Conservation (phyloP, 2,888 invertebrate species). For the Stenolophus ochropezus region DNA sequence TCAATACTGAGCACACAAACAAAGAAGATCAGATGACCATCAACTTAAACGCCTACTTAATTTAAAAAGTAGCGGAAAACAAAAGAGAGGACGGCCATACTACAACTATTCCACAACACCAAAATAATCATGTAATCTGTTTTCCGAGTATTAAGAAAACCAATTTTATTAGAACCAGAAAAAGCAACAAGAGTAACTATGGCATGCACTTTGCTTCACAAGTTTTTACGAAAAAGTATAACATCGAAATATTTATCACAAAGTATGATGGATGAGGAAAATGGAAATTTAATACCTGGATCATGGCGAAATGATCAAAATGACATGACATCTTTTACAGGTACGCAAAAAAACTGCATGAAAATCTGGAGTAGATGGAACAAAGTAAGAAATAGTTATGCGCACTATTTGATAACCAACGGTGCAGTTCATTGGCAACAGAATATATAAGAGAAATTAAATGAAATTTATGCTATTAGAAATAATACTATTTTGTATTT, state of each 20-base stretch:
- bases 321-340: too few species aligned
- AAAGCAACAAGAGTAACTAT: neutral
- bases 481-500: neutral
- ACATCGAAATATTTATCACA: slow-evolving; percentile 62
- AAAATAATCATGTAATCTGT: slow-evolving; percentile 50
- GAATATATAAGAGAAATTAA: too few species aligned
- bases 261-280: slow-evolving; percentile 61
- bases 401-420: slow-evolving; percentile 56
- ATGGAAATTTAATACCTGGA: slow-evolving; percentile 55
- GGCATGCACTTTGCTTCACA: neutral
- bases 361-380: slow-evolving; percentile 55
- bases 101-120: too few species aligned
- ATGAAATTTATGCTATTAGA: neutral
- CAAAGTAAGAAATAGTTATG: slow-evolving; percentile 51
- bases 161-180: slow-evolving; percentile 49
- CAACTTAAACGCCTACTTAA: too few species aligned
- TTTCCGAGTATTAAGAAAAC: slow-evolving; percentile 52
- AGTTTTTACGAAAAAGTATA: slow-evolving; percentile 36
- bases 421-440: slow-evolving; percentile 58
- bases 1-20: too few species aligned
- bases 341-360: slow-evolving; percentile 45
- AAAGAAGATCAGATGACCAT: too few species aligned
- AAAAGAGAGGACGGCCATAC: too few species aligned
- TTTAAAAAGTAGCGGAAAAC: too few species aligned
- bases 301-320: too few species aligned